Evolutionary conservation across 37 sponge, comb jelly and placozoan species (phyloP), one percentile per base, ranked within the genome.

Genomic region (Ephydatia muelleri): DNA sequence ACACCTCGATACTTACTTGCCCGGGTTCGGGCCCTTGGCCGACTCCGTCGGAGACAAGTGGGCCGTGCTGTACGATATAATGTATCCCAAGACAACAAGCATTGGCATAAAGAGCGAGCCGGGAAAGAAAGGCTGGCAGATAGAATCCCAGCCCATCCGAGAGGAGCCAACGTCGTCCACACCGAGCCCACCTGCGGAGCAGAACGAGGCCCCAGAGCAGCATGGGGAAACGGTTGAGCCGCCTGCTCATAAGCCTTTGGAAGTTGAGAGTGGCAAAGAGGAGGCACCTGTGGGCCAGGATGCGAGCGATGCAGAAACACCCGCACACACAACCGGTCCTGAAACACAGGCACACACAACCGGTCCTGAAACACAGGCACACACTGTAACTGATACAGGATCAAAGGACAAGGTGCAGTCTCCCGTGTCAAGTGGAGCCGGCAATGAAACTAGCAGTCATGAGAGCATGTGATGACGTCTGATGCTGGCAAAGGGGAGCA

Each of bases 21-120:
- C 92, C 47, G 92, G 92, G 34, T 91, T 90, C 72, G 67, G 67
- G 49, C 21, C 36, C 1, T n/a, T 79, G 76, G 80, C 80, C 12
- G 86, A 90, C 72, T 34, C 23, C 0, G 49, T 49, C 27, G 78
- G 78, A 13, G 85, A 76, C 31, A 8, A 32, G 29, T 90, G 75
- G 78, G 37, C 77, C 1, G 38, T 8, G 26, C 23, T 80, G 8
- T 67, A 21, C 13, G 73, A 78, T n/a, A 65, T 28, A 0, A 6
- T 79, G 21, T 70, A 19, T 11, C 57, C 57, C 6, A 57, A 57
- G 57, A 5, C 19, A 1, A 57, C 57, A 57, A 57, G 57, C 16
- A 57, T 57, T 57, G 57, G 57, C 57, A 57, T 57, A 14, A 57
- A 57, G 57, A 57, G 0, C 0, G 57, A 57, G 57, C 19, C 12